phyloP scores from a whole-genome alignment of 2,797 vertebrate genomes.

The Enteromius thamalakanensis region DNA sequence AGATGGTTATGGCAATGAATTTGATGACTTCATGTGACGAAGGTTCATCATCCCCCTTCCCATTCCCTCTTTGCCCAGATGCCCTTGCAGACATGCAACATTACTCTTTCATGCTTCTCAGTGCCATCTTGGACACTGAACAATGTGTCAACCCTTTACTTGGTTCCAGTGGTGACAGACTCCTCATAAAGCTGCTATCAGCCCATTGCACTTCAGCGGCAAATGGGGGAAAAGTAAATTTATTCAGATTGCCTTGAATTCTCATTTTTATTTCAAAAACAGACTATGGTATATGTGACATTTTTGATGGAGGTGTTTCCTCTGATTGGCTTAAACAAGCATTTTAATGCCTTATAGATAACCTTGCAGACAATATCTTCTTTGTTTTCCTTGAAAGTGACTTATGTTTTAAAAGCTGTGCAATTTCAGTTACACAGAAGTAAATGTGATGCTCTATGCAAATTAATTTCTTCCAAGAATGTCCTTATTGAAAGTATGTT shows the following conservation, averaged over 20 bases:
- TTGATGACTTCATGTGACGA: slow-evolving; percentile 99
- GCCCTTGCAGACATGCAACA: slow-evolving; percentile 86
- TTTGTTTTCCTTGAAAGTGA: slow-evolving; percentile 64
- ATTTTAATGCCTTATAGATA: slow-evolving; percentile 68
- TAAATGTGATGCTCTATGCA: slow-evolving; percentile 80
- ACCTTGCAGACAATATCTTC: slow-evolving; percentile 61
- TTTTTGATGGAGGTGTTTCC: slow-evolving; percentile 62
- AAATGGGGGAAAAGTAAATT: slow-evolving; percentile 59
- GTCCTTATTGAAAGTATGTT: slow-evolving; percentile 73
- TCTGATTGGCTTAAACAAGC: slow-evolving; percentile 69
- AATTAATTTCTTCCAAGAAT: slow-evolving; percentile 76
- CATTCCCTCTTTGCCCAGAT: slow-evolving; percentile 68
- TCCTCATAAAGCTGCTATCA: slow-evolving; percentile 73
- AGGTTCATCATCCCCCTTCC: slow-evolving; percentile 68
- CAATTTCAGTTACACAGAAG: slow-evolving; percentile 77
- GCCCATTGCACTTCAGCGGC: slow-evolving; percentile 50
- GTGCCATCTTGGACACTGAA: slow-evolving; percentile 88
- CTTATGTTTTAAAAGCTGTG: slow-evolving; percentile 52
- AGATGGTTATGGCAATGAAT: slow-evolving; percentile 89
- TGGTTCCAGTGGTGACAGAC: slow-evolving; percentile 78
- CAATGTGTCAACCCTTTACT: slow-evolving; percentile 85
- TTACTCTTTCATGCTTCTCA: slow-evolving; percentile 90
- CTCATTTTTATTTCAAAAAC: slow-evolving; percentile 60
- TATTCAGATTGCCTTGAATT: slow-evolving; percentile 75
- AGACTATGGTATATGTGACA: slow-evolving; percentile 46